Percentiles rank a stretch among this genome's conserved stretches.
Evolutionary conservation across 2,797 vertebrate species (phyloP).

Genomic region (Pyrrhura leucotis): DNA sequence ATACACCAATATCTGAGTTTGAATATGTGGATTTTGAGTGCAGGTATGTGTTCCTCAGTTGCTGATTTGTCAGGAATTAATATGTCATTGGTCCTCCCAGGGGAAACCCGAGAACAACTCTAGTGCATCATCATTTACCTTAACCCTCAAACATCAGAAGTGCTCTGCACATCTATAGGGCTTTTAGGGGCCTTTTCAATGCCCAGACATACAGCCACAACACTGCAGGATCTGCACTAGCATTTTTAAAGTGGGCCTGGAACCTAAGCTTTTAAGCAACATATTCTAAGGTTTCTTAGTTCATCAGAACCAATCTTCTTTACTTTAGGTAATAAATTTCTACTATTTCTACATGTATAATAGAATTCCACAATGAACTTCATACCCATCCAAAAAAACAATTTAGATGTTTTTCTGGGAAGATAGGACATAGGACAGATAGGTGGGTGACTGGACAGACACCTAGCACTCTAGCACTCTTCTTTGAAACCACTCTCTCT

Average conservation of each 20-base stretch:
- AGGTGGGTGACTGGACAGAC: neutral
- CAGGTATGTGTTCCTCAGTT: neutral
- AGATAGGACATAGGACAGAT: neutral
- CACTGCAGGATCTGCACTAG: neutral
- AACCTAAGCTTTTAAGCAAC: neutral
- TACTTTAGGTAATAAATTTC: neutral
- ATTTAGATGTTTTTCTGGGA: neutral
- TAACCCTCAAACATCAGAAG: neutral
- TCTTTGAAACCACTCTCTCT: neutral
- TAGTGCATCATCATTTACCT: neutral
- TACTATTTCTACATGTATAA: neutral
- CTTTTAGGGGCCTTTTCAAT: neutral
- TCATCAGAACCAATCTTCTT: neutral
- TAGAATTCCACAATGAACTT: neutral
- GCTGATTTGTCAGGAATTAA: neutral
- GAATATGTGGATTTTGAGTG: neutral
- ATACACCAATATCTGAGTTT: neutral
- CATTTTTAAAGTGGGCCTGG: neutral
- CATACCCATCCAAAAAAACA: neutral
- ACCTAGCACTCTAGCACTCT: neutral
- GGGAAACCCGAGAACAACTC: neutral
- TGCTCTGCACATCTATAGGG: neutral
- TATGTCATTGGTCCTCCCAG: neutral
- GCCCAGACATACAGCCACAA: neutral
- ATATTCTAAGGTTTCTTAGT: neutral